These are phyloP conservation scores for Eupithecia centaureata DNA, from an alignment of 2,888 invertebrate species.

Conservation along the genomic window DNA sequence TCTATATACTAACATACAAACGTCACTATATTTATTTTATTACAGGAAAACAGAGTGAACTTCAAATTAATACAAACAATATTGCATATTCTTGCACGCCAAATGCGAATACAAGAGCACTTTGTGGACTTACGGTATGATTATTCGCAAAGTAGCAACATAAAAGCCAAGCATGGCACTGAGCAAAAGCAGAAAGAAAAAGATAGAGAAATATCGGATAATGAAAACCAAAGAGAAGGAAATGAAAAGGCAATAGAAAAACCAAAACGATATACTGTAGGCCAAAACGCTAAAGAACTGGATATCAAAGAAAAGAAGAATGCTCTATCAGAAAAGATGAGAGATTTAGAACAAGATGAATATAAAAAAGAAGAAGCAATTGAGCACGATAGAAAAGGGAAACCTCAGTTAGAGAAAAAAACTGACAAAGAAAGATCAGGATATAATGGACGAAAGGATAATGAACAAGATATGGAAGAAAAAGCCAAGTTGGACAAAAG, in stretches of 20 bases:
- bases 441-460: background rate
- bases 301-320: background rate
- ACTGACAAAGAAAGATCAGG: background rate
- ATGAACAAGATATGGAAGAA: background rate
- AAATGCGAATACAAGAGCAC: conserved; percentile 4
- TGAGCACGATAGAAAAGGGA: no score
- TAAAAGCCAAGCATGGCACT: background rate
- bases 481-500: background rate
- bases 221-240: background rate
- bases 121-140: background rate
- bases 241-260: background rate
- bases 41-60: background rate
- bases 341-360: background rate
- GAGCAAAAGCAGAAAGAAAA: background rate
- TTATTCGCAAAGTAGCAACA: background rate
- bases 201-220: background rate
- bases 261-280: background rate
- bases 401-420: no score
- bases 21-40: no score
- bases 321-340: background rate
- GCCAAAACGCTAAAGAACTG: background rate
- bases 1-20: no score
- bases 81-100: background rate
- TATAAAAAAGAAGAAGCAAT: background rate
- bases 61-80: background rate